Base-by-base conservation (phyloP, 1,140 invertebrate genomes). In the Stegodyphus mimosarum region DNA sequence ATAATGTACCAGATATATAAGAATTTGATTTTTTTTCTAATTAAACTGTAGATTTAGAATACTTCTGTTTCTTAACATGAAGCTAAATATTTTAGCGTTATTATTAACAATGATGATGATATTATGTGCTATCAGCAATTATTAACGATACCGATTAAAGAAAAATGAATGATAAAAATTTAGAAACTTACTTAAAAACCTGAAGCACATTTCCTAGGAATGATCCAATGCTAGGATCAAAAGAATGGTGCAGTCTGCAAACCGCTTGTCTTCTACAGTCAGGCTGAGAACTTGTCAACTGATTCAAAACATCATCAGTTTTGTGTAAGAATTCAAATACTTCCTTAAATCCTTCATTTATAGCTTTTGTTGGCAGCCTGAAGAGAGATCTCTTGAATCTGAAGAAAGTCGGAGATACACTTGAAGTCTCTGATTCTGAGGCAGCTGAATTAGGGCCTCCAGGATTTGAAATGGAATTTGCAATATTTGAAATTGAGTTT, bases 211-310 rank as follows among this genome's bases (percentile, higher is more conserved):
- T 76, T 33, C 72, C 81, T 50, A 83, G 18, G 33, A 83, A 83
- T 0, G 60, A 49, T 55, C 81, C 81, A n/a, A 83, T 75, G 18
- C 15, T 15, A 3, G 81, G 81, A 55, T 83, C 81, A 18, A 83
- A 51, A 5, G 50, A 67, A 7, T 75, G 64, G 55, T 83, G 69
- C 13, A 83, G n/a, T 18, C 81, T 75, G 71, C 81, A 83, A 0
- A 83, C 81, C 17, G 52, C 72, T 76, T 83, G 81, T 10, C 72
- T 83, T 17, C 81, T 67, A n/a, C 81, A 83, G 72, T 83, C 81
- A n/a, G 81, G 63, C 51, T 83, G 81, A 0, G 11, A 18, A 17
- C 81, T 83, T 0, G 73, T 83, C 52, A 83, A n/a, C 7, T 69
- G 72, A 13, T 83, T 83, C 52, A 83, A 17, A 7, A 70, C 81